Evolutionary conservation across 1,140 invertebrate species (phyloP).

Genomic region (Drosophila mauritiana): DNA sequence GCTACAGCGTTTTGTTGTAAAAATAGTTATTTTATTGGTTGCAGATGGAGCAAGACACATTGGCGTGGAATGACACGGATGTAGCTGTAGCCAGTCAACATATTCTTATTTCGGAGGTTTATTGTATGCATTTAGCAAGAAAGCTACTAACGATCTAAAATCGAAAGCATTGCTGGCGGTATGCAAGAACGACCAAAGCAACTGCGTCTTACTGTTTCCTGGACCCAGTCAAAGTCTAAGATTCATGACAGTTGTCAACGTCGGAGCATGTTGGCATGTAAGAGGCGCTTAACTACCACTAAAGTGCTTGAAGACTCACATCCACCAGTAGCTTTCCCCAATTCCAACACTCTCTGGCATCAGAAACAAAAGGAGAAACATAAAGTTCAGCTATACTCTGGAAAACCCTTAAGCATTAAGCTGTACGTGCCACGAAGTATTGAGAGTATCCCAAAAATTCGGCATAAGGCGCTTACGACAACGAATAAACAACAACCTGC

Average conservation of each 20-base stretch:
- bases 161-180: slow-evolving; percentile 3
- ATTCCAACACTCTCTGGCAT: not conserved
- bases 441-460: slow-evolving; percentile 38
- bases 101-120: not conserved
- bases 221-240: slow-evolving; percentile 6
- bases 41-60: slow-evolving; percentile 29
- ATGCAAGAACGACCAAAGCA: slow-evolving; percentile 20
- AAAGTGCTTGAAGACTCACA: slow-evolving; percentile 6
- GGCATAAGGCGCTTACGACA: slow-evolving; percentile 21
- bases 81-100: slow-evolving; percentile 7
- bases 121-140: not conserved
- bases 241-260: slow-evolving; percentile 1
- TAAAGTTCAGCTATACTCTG: slow-evolving; percentile 6
- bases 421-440: slow-evolving; percentile 11
- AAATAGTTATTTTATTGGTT: not conserved
- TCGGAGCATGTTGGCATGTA: slow-evolving; percentile 1
- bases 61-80: slow-evolving; percentile 1
- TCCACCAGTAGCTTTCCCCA: not conserved
- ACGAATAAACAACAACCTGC: slow-evolving; percentile 33
- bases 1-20: no score
- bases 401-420: slow-evolving; percentile 5
- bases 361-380: slow-evolving; percentile 3
- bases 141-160: not conserved
- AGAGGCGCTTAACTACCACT: slow-evolving; percentile 1
- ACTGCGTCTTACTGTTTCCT: slow-evolving; percentile 6